Evolutionary conservation across 2,888 invertebrate genomes (phyloP), one percentile per base, ranked within the genome.

Genomic region (Danaus chrysippus): DNA sequence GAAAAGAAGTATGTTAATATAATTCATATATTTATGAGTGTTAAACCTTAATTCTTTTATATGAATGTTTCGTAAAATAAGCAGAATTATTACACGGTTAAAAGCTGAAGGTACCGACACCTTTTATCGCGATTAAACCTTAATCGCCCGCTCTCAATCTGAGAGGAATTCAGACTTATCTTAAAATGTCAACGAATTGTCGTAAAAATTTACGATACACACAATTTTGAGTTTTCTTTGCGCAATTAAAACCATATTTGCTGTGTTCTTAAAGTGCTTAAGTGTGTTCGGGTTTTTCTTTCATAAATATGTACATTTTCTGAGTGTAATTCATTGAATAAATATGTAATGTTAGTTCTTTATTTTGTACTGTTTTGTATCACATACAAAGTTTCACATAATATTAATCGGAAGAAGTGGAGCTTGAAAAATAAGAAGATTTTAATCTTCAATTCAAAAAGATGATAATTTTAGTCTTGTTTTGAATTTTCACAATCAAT

Each of bases 101-200:
- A 59, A 41, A 15, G 13, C 15, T 52, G 41, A 19, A 5, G 41
- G 42, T 17, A 62, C 54, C 54, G 44, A 61, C 66, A 64, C 66
- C 59, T 64, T 49, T 63, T 64, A 58, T 60, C 59, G 12, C 58
- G 62, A 58, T 66, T 56, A 56, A 42, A 52, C 62, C 41, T 59
- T 66, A 64, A 66, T 66, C 64, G 62, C 53, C 10, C 55, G 64
- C 62, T 62, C 64, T 60, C 64, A 58, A 66, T 66, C 62, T 58
- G 61, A 60, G 64, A 64, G 53, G 52, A 61, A 64, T 62, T 64
- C 54, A 53, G 54, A 53, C 54, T 64, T 60, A 58, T 52, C 63
- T 61, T 68, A 62, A 59, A 70, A 70, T 68, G 70, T 63, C 70
- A 70, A 64, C 63, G 15, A 54, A 62, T 64, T 69, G 64, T 66